Conservation (phyloP, 30 jellyfish, hydroid and myxozoan genomes). For the Calvadosia cruxmelitensis region DNA sequence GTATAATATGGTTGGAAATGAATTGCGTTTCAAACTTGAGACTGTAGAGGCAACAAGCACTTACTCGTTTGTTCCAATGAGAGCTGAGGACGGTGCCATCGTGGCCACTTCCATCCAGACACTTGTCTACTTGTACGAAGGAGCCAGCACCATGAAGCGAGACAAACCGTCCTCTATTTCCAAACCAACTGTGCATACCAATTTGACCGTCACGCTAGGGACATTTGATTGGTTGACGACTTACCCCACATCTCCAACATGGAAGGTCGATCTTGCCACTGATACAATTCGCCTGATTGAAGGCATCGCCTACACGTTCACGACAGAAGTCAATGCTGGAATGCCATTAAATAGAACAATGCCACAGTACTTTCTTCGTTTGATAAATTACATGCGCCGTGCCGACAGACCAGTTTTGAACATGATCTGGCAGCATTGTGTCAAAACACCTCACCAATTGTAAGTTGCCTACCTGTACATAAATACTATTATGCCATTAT, state of each 20-base stretch:
- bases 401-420: background rate
- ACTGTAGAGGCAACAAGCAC: slow-evolving; percentile 40
- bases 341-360: background rate
- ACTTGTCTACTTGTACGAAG: slow-evolving; percentile 23
- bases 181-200: too few species aligned
- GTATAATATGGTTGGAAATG: slow-evolving; percentile 40
- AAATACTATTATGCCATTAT: too few species aligned
- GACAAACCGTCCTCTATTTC: too few species aligned
- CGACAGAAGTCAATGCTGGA: background rate
- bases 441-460: too few species aligned
- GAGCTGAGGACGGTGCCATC: slow-evolving; percentile 34
- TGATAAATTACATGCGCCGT: background rate
- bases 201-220: too few species aligned
- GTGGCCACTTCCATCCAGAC: slow-evolving; percentile 25
- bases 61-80: slow-evolving; percentile 31
- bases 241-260: too few species aligned
- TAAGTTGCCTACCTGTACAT: too few species aligned
- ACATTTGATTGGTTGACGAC: too few species aligned
- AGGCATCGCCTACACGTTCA: background rate
- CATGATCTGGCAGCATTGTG: background rate
- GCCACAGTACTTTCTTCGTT: background rate
- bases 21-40: slow-evolving; percentile 30
- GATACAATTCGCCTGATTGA: too few species aligned
- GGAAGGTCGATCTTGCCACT: too few species aligned
- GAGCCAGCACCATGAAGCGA: background rate